Percentiles rank a stretch among this genome's conserved stretches.
Evolutionary conservation across 2,888 invertebrate genomes (phyloP).

Genomic region (Noctua janthe): DNA sequence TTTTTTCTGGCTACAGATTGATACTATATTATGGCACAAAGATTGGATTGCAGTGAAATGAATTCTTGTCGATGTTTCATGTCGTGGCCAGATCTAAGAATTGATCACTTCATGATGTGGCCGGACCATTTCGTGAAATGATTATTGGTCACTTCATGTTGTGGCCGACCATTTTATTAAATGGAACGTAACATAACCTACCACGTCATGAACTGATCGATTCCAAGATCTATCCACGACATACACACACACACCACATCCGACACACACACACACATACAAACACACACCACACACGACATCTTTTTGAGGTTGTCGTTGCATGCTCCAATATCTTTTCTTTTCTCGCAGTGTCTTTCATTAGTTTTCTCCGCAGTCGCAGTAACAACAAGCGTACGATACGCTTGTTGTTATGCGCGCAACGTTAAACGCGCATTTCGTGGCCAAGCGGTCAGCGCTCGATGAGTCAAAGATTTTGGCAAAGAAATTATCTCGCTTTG

Average conservation of each 20-base stretch:
- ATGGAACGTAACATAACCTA: background rate
- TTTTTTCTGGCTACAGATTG: no score
- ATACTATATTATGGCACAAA: background rate
- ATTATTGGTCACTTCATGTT: background rate
- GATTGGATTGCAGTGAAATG: background rate
- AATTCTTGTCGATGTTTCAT: background rate
- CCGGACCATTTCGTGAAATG: no score
- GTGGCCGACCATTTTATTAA: background rate
- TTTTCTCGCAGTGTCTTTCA: background rate
- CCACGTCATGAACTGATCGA: background rate
- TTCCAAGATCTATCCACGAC: background rate
- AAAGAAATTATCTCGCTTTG: conserved; percentile 40
- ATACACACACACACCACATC: background rate
- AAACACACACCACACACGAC: background rate
- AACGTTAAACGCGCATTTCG: background rate
- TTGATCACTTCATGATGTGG: background rate
- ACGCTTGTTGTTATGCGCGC: no score
- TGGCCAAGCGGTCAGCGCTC: background rate
- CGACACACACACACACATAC: no score
- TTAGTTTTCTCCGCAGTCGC: background rate
- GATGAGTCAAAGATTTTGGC: conserved; percentile 65
- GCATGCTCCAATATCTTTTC: background rate
- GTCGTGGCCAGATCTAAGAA: background rate
- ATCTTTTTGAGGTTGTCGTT: background rate
- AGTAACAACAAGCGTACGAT: background rate